Conservation (phyloP, 2,888 invertebrate species). For the Epinotia bilunana region DNA sequence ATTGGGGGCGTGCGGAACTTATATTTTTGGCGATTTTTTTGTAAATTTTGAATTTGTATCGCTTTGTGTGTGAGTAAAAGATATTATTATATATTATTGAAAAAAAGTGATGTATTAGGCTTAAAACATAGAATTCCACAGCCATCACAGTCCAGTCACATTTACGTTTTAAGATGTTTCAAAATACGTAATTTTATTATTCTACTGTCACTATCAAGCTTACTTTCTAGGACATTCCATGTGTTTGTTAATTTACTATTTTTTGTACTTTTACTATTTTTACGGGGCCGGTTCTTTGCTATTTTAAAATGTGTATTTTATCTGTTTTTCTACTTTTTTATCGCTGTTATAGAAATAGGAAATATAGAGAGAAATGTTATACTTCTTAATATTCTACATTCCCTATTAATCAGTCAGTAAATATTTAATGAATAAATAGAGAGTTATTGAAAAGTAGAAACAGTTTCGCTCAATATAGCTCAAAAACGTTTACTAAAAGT, state of each 20-base stretch:
- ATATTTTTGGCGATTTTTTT: constrained; percentile 24
- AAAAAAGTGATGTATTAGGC: constrained; percentile 36
- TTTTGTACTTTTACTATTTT: constrained; percentile 29
- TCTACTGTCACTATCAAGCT: constrained; percentile 23
- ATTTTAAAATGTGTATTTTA: constrained; percentile 20
- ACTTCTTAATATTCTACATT: constrained; percentile 27
- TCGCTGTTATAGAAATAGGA: constrained; percentile 6
- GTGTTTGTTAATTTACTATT: constrained; percentile 27
- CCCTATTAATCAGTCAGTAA: constrained; percentile 16
- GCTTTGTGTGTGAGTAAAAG: constrained; percentile 24
- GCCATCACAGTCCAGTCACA: constrained; percentile 15
- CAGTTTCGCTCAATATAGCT: constrained; percentile 41
- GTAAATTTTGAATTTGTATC: constrained; percentile 33
- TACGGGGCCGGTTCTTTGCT: constrained; percentile 22
- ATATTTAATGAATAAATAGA: constrained; percentile 18
- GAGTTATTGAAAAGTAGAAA: constrained; percentile 20
- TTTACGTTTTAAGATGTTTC: constrained; percentile 16
- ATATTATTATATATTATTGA: constrained; percentile 53
- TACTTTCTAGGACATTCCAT: constrained; percentile 43
- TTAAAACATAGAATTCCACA: background rate
- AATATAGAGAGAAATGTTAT: constrained; percentile 23
- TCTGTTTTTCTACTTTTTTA: background rate
- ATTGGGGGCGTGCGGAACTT: background rate
- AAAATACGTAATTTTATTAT: constrained; percentile 18
- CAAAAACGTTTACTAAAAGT: constrained; percentile 39